Evolutionary conservation across 2,113 vertebrate genomes (phyloP).

Genomic region (Sclerurus mexicanus): DNA sequence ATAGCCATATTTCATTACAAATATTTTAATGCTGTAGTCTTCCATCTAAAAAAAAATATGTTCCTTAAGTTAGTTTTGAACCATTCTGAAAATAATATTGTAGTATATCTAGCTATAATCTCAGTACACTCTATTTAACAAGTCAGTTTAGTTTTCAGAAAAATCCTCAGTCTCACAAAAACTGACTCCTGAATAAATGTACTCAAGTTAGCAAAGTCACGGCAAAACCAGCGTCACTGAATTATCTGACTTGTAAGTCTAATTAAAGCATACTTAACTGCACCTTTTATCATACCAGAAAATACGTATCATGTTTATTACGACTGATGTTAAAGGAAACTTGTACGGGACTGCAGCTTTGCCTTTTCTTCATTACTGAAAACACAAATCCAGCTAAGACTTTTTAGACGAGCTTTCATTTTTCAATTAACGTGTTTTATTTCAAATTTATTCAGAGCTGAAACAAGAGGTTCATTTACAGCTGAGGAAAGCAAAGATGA

Average conservation of each 20-base stretch:
- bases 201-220: background rate
- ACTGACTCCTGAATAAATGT: background rate
- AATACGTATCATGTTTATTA: background rate
- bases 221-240: background rate
- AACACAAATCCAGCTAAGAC: background rate
- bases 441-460: constrained; percentile 34
- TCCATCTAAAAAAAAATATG: background rate
- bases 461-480: constrained; percentile 58
- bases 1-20: background rate
- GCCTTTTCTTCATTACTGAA: background rate
- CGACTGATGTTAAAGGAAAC: background rate
- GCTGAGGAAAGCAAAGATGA: constrained; percentile 58
- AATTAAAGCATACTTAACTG: background rate
- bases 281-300: background rate
- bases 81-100: constrained; percentile 2
- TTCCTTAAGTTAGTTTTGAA: background rate
- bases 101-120: background rate
- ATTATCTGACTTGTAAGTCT: background rate
- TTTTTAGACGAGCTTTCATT: constrained; percentile 11
- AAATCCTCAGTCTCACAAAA: background rate
- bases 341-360: background rate
- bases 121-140: background rate
- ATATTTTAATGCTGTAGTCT: background rate
- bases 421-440: constrained; percentile 46
- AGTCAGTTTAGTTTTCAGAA: background rate